Conservation (phyloP, 2,113 vertebrate genomes). For the Ondatra zibethicus region DNA sequence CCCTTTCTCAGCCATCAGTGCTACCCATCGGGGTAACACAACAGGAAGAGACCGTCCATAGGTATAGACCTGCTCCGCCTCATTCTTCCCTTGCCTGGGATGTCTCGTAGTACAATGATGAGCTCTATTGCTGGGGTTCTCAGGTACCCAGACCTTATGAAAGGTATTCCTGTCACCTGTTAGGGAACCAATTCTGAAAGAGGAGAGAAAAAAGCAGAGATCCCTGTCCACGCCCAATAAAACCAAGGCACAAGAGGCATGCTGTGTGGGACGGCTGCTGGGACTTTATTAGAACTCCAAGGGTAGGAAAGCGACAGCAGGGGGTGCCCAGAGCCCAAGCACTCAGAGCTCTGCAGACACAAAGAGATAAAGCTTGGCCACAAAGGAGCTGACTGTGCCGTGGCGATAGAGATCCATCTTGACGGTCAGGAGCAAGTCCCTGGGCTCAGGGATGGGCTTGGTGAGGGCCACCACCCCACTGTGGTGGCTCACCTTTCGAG, state of each 20-base stretch:
- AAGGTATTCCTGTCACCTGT: accelerated
- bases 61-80: accelerated
- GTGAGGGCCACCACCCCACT: constrained; percentile 94
- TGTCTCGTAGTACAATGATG: accelerated
- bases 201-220: not conserved
- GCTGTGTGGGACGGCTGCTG: constrained; percentile 59
- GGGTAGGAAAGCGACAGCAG: constrained; percentile 45
- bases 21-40: not conserved
- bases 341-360: constrained; percentile 92
- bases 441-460: constrained; percentile 89
- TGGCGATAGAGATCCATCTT: constrained; percentile 93
- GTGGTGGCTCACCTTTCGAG: constrained; percentile 88
- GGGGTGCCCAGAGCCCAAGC: constrained; percentile 55
- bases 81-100: not conserved
- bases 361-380: constrained; percentile 95
- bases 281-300: constrained; percentile 84
- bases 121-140: not conserved
- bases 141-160: accelerated
- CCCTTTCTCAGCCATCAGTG: not conserved
- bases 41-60: accelerated
- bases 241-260: constrained; percentile 72
- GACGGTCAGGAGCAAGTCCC: constrained; percentile 94
- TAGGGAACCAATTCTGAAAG: accelerated
- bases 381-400: constrained; percentile 90
- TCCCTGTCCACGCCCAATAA: constrained; percentile 12